Percentiles rank a stretch among this genome's conserved stretches.
These are phyloP conservation scores for Akabosia matsudoensis DNA, from an alignment of 1,140 invertebrate genomes.

Conservation along the genomic window DNA sequence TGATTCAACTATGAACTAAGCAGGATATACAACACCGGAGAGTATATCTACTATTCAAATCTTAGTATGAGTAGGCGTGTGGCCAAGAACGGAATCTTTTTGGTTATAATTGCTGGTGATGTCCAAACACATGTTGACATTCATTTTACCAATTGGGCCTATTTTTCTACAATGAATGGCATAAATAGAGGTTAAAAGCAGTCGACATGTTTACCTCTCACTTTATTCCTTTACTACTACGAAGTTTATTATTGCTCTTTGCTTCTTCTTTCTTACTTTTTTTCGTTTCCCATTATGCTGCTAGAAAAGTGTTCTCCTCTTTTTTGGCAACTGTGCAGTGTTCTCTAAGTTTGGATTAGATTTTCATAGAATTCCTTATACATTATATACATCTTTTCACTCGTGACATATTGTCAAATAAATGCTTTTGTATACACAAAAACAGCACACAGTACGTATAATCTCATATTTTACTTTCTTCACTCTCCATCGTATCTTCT, in stretches of 20 bases:
- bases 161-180: background rate
- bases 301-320: background rate
- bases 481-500: background rate
- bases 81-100: no score
- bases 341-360: slow-evolving; percentile 1
- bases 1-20: no score
- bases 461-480: slow-evolving; percentile 10
- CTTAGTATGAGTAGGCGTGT: no score
- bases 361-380: background rate
- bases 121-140: background rate
- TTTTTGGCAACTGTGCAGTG: background rate
- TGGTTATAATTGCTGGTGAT: no score
- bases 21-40: no score
- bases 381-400: no score
- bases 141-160: background rate
- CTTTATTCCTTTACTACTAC: background rate
- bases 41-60: no score
- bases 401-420: background rate
- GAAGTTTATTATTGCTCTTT: background rate
- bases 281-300: background rate
- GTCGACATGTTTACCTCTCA: slow-evolving; percentile 16
- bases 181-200: slow-evolving; percentile 14
- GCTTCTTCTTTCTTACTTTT: slow-evolving; percentile 4
- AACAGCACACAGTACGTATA: no score
- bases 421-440: background rate